Evolutionary conservation across 2,113 vertebrate species (phyloP).

Genomic region (Nestor notabilis): DNA sequence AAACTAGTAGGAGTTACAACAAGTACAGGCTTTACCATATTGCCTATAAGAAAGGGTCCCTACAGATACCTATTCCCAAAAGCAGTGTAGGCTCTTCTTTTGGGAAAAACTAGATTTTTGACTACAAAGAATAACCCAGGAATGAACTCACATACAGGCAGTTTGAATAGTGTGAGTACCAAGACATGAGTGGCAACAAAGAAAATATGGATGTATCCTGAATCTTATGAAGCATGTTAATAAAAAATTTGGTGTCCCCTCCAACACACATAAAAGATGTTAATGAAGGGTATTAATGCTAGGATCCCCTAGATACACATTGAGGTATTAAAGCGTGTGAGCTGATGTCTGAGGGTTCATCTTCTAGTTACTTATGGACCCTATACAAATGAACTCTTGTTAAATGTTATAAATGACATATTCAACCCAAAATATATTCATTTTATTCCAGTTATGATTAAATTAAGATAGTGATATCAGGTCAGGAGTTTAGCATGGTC

Average conservation of each 20-base stretch:
- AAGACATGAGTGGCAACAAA: neutral
- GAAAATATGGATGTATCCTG: neutral
- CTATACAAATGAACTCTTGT: neutral
- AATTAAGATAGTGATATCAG: neutral
- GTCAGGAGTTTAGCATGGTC: neutral
- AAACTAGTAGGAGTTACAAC: neutral
- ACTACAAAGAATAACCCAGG: neutral
- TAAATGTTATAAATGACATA: neutral
- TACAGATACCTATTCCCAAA: neutral
- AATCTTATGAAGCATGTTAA: neutral
- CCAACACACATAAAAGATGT: neutral
- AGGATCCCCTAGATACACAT: rapidly evolving
- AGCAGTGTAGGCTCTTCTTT: neutral
- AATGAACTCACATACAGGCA: neutral
- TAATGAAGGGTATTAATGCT: neutral
- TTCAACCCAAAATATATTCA: neutral
- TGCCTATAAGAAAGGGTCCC: neutral
- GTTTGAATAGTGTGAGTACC: neutral
- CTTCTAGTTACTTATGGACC: neutral
- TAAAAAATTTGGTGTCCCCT: neutral
- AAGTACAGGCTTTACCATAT: neutral
- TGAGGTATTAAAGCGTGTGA: neutral
- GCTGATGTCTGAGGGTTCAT: neutral
- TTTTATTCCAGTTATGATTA: neutral
- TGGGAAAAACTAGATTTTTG: neutral